A percentile compares a stretch with the other conserved stretches of the same genome.
These are phyloP conservation scores for Crotalus helleri DNA, from an alignment of 2,113 vertebrate genomes.

Conservation along the genomic window DNA sequence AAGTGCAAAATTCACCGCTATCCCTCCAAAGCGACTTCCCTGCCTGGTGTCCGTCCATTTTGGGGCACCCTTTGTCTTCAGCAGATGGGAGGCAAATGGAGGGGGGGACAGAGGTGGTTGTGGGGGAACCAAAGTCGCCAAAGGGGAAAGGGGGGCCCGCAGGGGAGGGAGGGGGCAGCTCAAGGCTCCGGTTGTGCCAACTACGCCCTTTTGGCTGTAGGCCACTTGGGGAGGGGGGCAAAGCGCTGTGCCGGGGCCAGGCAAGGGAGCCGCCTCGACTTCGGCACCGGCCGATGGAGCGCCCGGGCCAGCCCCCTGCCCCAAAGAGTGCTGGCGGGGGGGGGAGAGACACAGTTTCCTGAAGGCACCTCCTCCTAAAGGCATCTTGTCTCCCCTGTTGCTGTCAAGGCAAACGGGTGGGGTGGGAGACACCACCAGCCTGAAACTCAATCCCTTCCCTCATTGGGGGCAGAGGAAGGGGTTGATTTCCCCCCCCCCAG, in stretches of 20 bases:
- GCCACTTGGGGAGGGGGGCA: neutral
- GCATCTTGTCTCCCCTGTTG: accelerated
- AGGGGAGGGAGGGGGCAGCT: neutral
- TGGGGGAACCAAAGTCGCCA: neutral
- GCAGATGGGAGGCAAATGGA: neutral
- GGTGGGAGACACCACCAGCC: neutral
- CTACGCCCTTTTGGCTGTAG: neutral
- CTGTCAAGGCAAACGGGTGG: accelerated
- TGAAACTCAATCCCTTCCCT: neutral
- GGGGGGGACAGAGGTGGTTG: neutral
- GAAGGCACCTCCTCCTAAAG: accelerated
- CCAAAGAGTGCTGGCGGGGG: neutral
- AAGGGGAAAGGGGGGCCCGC: neutral
- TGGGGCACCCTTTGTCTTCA: neutral
- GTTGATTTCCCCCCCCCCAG: accelerated
- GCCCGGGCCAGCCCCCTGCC: neutral
- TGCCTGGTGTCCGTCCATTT: neutral
- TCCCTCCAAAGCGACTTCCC: slow-evolving; percentile 52
- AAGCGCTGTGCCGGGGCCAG: neutral
- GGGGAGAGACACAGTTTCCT: neutral
- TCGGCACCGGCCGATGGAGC: neutral
- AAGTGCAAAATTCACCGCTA: slow-evolving; percentile 74
- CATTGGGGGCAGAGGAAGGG: neutral
- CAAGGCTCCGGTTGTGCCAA: neutral
- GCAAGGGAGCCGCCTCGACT: neutral